These are phyloP conservation scores for Myxocyprinus asiaticus DNA, from an alignment of 2,113 vertebrate species.

Conservation along the genomic window DNA sequence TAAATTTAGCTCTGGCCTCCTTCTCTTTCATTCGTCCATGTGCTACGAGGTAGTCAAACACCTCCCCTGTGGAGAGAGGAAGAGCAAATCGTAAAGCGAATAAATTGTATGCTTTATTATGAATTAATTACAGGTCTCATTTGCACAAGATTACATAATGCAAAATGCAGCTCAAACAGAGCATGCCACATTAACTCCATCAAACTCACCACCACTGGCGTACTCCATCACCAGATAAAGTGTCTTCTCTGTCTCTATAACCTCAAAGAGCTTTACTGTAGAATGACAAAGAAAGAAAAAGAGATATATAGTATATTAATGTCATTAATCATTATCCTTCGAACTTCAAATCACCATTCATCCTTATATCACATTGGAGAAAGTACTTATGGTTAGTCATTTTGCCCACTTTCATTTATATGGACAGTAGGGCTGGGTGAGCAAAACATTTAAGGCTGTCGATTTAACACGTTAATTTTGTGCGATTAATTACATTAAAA, in stretches of 20 bases:
- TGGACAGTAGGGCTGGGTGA: too few species aligned
- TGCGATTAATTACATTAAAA: too few species aligned
- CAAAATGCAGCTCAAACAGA: not conserved
- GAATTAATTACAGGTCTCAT: not conserved
- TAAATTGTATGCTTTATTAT: not conserved
- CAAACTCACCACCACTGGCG: slow-evolving; percentile 85
- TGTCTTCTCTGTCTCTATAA: slow-evolving; percentile 90
- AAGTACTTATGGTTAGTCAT: too few species aligned
- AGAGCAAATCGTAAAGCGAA: slow-evolving; percentile 12
- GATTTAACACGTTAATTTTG: too few species aligned
- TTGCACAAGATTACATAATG: slow-evolving; percentile 21
- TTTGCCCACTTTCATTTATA: too few species aligned
- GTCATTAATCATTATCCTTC: too few species aligned
- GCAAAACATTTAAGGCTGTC: too few species aligned
- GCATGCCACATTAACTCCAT: not conserved
- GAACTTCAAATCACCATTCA: too few species aligned
- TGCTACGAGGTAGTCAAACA: slow-evolving; percentile 91
- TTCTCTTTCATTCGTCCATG: slow-evolving; percentile 95
- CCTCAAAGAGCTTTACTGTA: slow-evolving; percentile 88
- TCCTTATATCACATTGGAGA: too few species aligned
- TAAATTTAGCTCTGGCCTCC: slow-evolving; percentile 91
- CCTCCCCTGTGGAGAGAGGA: slow-evolving; percentile 79
- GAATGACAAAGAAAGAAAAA: slow-evolving; percentile 44
- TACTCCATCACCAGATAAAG: slow-evolving; percentile 92
- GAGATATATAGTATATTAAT: too few species aligned